These are phyloP conservation scores for Drosophila kanekoi DNA, from an alignment of 2,888 invertebrate species.

Conservation along the genomic window DNA sequence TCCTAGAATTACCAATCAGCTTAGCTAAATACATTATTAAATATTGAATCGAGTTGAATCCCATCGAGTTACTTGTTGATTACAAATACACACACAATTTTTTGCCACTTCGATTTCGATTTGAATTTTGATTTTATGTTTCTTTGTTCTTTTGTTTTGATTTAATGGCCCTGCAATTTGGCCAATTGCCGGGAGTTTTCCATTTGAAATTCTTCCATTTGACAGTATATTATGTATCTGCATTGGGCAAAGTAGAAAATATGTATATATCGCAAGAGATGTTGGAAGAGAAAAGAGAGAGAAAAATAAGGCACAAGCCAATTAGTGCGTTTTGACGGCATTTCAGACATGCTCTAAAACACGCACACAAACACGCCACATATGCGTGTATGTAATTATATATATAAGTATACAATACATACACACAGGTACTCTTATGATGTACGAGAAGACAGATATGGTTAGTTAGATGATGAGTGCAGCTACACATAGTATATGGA, in stretches of 20 bases:
- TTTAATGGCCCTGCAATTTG: conserved; percentile 77
- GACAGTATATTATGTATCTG: conserved; percentile 93
- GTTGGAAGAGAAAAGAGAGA: conserved; percentile 65
- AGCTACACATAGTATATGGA: conserved; percentile 20
- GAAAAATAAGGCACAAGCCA: conserved; percentile 62
- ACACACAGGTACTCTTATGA: conserved; percentile 23
- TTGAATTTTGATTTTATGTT: conserved; percentile 14
- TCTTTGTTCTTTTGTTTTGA: conserved; percentile 75
- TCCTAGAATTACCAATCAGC: conserved; percentile 74
- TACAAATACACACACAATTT: conserved; percentile 32
- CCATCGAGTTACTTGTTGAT: conserved; percentile 57
- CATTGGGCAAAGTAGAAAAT: conserved; percentile 65
- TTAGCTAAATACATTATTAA: conserved; percentile 60
- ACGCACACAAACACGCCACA: conserved; percentile 56
- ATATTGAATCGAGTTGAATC: conserved; percentile 57
- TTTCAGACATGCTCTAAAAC: conserved; percentile 66
- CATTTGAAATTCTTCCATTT: conserved; percentile 93
- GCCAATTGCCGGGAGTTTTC: conserved; percentile 88
- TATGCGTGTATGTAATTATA: conserved; percentile 5
- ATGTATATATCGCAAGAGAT: conserved; percentile 39
- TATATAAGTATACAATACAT: conserved; percentile 8
- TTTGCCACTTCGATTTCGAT: conserved; percentile 24
- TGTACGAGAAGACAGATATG: conserved; percentile 55
- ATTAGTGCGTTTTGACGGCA: conserved; percentile 71
- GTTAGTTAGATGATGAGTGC: conserved; percentile 44